A percentile compares a stretch with the other conserved stretches of the same genome.
Conservation (phyloP, 2,888 invertebrate species). For the Ischnura elegans region DNA sequence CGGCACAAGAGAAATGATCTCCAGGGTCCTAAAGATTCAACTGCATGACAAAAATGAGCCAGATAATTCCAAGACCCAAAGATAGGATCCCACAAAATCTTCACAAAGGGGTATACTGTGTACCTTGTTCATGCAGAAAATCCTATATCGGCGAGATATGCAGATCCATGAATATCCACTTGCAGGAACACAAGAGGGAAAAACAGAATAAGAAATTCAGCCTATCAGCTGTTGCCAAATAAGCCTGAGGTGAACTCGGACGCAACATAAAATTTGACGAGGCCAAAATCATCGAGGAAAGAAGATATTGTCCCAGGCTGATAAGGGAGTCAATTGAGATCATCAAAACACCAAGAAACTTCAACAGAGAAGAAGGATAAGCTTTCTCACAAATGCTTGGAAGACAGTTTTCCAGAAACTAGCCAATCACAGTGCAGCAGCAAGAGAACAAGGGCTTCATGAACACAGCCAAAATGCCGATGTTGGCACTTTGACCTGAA, state of each 20-base stretch:
- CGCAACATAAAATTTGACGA: conserved; percentile 23
- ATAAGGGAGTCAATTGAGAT: no score
- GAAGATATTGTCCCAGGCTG: no score
- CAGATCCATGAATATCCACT: neutral
- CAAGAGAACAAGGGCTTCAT: no score
- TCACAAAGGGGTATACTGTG: neutral
- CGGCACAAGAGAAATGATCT: neutral
- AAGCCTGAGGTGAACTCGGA: neutral
- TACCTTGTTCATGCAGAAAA: neutral
- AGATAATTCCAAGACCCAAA: no score
- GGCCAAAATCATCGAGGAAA: neutral
- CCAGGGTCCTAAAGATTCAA: neutral
- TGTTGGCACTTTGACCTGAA: no score
- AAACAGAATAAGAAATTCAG: conserved; percentile 12
- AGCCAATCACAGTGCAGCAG: no score
- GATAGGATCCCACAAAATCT: neutral
- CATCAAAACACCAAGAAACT: no score
- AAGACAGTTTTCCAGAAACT: no score
- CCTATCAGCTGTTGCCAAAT: neutral
- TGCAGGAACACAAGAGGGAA: conserved; percentile 14
- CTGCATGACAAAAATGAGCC: neutral
- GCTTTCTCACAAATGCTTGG: no score
- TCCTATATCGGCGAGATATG: neutral
- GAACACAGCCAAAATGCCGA: no score
- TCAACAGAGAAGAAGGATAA: no score